Evolutionary conservation across 2,888 invertebrate genomes (phyloP), one percentile per base, ranked within the genome.

Genomic region (Leptopilina drosophilae): DNA sequence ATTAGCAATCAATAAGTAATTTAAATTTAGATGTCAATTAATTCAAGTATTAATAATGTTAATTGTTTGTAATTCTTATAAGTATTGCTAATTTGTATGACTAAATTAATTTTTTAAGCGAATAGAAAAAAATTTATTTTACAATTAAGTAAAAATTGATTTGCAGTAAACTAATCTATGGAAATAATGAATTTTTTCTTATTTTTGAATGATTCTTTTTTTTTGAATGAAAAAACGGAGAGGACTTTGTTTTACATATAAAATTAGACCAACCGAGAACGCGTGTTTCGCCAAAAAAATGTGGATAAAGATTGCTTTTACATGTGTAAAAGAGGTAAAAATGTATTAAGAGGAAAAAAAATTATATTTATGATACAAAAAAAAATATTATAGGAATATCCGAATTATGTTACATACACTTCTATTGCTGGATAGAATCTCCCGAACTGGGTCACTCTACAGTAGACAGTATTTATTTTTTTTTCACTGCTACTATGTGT

Each of bases 351-450:
- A 84, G 81, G 76, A 81, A 83, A 80, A 82, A 82, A 83, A 80
- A 88, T 87, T 8, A 86, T 46, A 87, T 89, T 89, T 87, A 87
- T 87, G 73, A 73, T 56, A 73, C 56, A 69, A 33, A 33, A 33
- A 33, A 33, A 33, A 4, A 49, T 69, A 73, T 89, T 89, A 89
- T 88, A 90, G 88, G 87, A 90, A 91, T 90, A 91, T 89, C 91
- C 91, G 91, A 90, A 91, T 89, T 91, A 88, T 85, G 87, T 90
- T 91, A 91, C 91, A 91, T 91, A 91, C 91, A 91, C 91, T 88
- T 89, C 89, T 89, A 90, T 88, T 90, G 90, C 90, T 91, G 91
- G 90, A 90, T 90, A 91, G 89, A 89, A 91, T 91, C 90, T 91
- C 90, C 88, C 89, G 49, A 88, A 90, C 87, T 87, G 88, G 88